These are phyloP conservation scores for Pimpla rufipes DNA, from an alignment of 2,888 invertebrate genomes.

Conservation along the genomic window DNA sequence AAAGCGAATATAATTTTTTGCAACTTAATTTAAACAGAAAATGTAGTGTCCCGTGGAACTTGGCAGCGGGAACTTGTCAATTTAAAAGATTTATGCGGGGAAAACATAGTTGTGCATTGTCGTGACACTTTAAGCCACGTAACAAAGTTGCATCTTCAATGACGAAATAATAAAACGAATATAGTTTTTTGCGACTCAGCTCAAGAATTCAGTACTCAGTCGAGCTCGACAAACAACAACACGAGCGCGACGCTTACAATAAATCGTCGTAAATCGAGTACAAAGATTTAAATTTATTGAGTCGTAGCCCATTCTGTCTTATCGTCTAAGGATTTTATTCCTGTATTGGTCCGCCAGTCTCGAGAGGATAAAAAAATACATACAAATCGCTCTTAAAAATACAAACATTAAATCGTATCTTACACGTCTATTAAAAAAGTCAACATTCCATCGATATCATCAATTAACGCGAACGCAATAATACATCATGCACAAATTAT, in stretches of 20 bases:
- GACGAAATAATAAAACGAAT: too few species aligned
- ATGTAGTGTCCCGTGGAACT: too few species aligned
- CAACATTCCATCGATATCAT: slow-evolving; percentile 29
- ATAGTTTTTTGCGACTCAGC: too few species aligned
- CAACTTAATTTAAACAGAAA: too few species aligned
- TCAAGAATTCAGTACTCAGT: too few species aligned
- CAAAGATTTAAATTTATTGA: background rate
- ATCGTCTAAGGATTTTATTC: slow-evolving; percentile 27
- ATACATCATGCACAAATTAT: slow-evolving; percentile 60
- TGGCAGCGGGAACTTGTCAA: background rate
- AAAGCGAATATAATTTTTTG: too few species aligned
- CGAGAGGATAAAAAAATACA: slow-evolving; percentile 37
- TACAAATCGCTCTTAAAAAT: slow-evolving; percentile 33
- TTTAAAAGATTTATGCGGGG: background rate
- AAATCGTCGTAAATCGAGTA: background rate
- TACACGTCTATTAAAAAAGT: slow-evolving; percentile 28
- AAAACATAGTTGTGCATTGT: background rate
- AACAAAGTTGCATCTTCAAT: too few species aligned
- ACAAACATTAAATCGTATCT: slow-evolving; percentile 30
- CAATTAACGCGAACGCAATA: slow-evolving; percentile 43
- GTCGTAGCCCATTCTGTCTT: background rate
- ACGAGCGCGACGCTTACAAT: background rate
- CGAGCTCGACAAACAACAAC: too few species aligned
- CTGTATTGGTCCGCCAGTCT: slow-evolving; percentile 53
- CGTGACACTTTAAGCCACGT: too few species aligned